Evolutionary conservation across 2,113 vertebrate species (phyloP).

Genomic region (Myiagra hebetior): DNA sequence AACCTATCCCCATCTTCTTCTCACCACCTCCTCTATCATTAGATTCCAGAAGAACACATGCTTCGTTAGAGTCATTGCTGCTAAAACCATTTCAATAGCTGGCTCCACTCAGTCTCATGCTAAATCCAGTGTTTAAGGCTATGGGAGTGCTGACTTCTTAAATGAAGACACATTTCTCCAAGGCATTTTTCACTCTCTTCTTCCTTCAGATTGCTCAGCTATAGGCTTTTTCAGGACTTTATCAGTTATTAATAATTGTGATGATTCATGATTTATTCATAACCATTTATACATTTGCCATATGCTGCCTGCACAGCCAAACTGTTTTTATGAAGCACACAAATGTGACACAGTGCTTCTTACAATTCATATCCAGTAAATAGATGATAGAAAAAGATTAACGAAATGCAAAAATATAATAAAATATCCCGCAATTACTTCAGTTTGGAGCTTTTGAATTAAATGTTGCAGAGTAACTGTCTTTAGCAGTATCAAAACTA

Average conservation of each 20-base stretch:
- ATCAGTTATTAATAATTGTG: constrained; percentile 68
- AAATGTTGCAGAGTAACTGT: neutral
- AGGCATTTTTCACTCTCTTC: constrained; percentile 31
- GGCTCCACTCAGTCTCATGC: constrained; percentile 37
- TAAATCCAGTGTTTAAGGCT: neutral
- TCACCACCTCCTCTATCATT: constrained; percentile 8
- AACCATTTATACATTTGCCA: constrained; percentile 56
- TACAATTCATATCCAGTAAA: constrained; percentile 32
- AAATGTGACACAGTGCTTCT: neutral
- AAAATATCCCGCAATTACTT: neutral
- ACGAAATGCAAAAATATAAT: constrained; percentile 14
- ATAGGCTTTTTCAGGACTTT: constrained; percentile 45
- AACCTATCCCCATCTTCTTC: neutral
- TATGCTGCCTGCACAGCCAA: constrained; percentile 43
- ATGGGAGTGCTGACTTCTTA: neutral
- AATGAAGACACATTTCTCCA: constrained; percentile 11
- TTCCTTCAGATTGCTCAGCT: constrained; percentile 7
- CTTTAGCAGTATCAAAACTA: constrained; percentile 14
- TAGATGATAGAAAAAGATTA: constrained; percentile 13
- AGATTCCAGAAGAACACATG: constrained; percentile 1
- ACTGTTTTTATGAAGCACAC: constrained; percentile 19
- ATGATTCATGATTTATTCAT: constrained; percentile 65
- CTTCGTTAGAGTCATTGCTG: neutral
- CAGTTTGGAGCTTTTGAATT: neutral
- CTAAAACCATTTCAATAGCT: constrained; percentile 31